Conservation (phyloP, 2,797 vertebrate genomes). For the Lithobates sylvaticus region DNA sequence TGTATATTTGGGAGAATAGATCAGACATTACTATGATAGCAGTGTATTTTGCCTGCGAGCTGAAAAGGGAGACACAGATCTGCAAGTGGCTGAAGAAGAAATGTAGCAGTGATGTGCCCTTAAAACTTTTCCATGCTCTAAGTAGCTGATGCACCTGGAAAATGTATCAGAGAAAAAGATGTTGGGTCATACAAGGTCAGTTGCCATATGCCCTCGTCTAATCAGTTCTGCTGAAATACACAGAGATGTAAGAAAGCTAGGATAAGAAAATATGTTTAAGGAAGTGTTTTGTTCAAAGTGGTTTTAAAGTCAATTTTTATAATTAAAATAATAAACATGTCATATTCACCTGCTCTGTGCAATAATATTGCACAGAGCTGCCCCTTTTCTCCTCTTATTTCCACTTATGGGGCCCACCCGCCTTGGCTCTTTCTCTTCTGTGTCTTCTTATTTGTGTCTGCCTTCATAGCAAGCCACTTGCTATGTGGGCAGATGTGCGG, state of each 20-base stretch:
- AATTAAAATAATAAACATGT: too few relatives aligned
- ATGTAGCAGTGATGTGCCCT: slow-evolving; percentile 31
- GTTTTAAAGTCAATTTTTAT: too few relatives aligned
- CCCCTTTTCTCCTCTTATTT: too few relatives aligned
- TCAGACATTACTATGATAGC: slow-evolving; percentile 47
- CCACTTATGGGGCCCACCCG: too few relatives aligned
- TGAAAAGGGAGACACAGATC: slow-evolving; percentile 10
- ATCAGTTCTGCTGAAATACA: slow-evolving; percentile 24
- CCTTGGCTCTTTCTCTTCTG: too few relatives aligned
- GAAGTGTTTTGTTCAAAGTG: too few relatives aligned
- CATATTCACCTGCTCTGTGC: too few relatives aligned
- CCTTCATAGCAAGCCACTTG: too few relatives aligned
- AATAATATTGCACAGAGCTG: too few relatives aligned
- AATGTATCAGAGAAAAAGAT: slow-evolving; percentile 21
- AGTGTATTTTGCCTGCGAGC: slow-evolving; percentile 32
- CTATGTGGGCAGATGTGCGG: too few relatives aligned
- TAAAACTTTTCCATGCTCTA: slow-evolving; percentile 28
- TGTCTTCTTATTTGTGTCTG: too few relatives aligned
- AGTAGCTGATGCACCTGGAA: slow-evolving; percentile 35
- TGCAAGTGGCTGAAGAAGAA: slow-evolving; percentile 14
- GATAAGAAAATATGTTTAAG: neutral
- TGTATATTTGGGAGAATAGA: slow-evolving; percentile 11
- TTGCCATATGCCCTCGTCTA: neutral
- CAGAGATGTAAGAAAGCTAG: neutral
- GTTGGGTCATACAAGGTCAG: slow-evolving; percentile 22